Base-by-base conservation (phyloP, 2,888 invertebrate genomes). In the Nomada hirtipes region DNA sequence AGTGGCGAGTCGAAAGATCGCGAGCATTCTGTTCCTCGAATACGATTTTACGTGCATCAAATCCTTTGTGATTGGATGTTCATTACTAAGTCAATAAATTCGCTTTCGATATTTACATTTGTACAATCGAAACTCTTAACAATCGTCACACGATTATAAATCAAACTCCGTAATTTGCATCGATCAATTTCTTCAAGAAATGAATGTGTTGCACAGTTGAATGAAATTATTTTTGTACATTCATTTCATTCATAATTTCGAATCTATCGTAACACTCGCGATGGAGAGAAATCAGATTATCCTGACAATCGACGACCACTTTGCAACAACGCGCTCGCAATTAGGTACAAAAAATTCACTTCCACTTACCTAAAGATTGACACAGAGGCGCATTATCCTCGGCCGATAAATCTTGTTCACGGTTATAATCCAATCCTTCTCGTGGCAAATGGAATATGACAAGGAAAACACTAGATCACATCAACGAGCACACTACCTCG, bases 401-500 rank as follows among this genome's bases (percentile, higher is more conserved):
- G 71, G 53, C 44, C 65, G 77, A 81, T 60, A 75, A n/a, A 71
- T 55, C 76, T 55, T 72, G 15, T 77, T 69, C 72, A 72, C 80
- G 76, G 59, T 79, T 73, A 65, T 65, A 73, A 73, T 73, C 73
- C 73, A 73, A 84, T 84, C 83, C 76, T 83, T 68, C 71, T 71
- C 42, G 68, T 52, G 63, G 65, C 36, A 74, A 59, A 57, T 53
- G 57, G 52, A 76, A 73, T 72, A 70, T 77, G 52, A 60, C n/a
- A 61, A 67, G 26, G 20, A 61, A 79, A 76, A 74, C 87, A 83
- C 79, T 83, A 77, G 52, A 83, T 86, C 88, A 88, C 86, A 87
- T 60, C 53, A 77, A 76, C 71, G 72, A 70, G 76, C 79, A 86
- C 86, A 87, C 79, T 87, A 73, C 69, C 67, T 47, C 76, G 81